phyloP scores from a whole-genome alignment of 2,888 invertebrate genomes.

The Chymomyza fuscimana region DNA sequence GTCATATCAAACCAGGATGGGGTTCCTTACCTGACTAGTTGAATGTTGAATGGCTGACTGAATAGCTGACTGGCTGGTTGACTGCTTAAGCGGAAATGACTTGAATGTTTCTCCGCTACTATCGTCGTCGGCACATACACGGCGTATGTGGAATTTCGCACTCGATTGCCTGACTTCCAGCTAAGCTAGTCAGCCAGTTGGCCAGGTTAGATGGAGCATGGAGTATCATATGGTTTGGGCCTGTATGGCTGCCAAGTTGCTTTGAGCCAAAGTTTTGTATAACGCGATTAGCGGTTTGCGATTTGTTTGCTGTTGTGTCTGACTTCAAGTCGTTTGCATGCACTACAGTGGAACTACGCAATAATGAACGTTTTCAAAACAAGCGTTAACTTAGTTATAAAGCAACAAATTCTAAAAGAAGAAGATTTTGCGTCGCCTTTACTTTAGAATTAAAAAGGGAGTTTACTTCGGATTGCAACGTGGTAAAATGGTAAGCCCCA shows the following conservation, averaged over 20 bases:
- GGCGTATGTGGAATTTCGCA: slow-evolving; percentile 73
- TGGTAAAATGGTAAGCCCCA: too few relatives aligned
- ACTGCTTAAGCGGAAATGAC: slow-evolving; percentile 74
- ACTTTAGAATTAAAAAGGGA: too few relatives aligned
- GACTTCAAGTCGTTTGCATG: slow-evolving; percentile 38
- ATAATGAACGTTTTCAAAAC: background rate
- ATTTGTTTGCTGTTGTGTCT: slow-evolving; percentile 63
- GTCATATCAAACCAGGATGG: slow-evolving; percentile 49
- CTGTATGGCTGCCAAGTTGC: slow-evolving; percentile 22
- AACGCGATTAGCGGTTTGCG: slow-evolving; percentile 72
- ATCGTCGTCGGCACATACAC: slow-evolving; percentile 30
- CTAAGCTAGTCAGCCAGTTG: slow-evolving; percentile 3
- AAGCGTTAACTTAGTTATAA: too few relatives aligned
- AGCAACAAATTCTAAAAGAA: too few relatives aligned
- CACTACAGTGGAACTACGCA: background rate
- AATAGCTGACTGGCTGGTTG: slow-evolving; percentile 38
- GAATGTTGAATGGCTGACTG: slow-evolving; percentile 37
- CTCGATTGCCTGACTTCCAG: slow-evolving; percentile 58
- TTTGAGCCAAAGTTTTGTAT: slow-evolving; percentile 63
- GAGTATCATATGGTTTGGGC: background rate
- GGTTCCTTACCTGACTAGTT: slow-evolving; percentile 11
- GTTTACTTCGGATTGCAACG: too few relatives aligned
- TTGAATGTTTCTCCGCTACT: slow-evolving; percentile 63
- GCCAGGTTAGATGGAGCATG: background rate
- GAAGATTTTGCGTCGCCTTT: too few relatives aligned